phyloP scores from a whole-genome alignment of 2,113 vertebrate species.

The Elachura formosa region DNA sequence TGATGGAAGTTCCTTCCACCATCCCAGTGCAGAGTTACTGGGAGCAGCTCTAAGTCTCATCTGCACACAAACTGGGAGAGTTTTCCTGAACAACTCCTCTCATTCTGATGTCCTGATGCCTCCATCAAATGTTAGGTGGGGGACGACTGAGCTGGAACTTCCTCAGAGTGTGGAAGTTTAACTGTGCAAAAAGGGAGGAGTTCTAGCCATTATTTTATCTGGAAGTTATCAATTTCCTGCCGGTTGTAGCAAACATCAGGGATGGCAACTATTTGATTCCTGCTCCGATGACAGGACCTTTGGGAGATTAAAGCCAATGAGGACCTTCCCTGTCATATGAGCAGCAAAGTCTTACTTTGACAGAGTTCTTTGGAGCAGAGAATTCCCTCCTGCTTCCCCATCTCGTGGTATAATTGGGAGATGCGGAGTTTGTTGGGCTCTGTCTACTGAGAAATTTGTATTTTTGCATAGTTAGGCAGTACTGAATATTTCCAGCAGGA shows the following conservation, averaged over 20 bases:
- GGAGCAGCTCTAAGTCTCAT: neutral
- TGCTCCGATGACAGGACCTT: neutral
- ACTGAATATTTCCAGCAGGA: neutral
- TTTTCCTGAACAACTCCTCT: neutral
- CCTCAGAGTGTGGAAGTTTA: neutral
- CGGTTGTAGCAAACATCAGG: neutral
- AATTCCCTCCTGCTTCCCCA: neutral
- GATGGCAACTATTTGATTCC: neutral
- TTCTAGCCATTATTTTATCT: neutral
- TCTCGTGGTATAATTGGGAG: neutral
- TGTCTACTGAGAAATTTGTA: neutral
- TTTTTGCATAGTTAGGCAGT: neutral
- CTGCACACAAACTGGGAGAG: neutral
- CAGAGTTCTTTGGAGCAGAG: neutral
- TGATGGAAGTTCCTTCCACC: neutral
- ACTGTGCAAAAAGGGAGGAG: neutral
- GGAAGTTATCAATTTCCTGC: neutral
- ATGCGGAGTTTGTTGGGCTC: neutral
- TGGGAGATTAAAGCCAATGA: neutral
- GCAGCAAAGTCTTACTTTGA: neutral
- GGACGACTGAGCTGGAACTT: neutral
- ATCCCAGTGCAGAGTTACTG: neutral
- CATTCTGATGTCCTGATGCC: accelerated
- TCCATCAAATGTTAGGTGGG: neutral
- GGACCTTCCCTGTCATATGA: neutral